These are phyloP conservation scores for Gortyna flavago DNA, from an alignment of 2,888 invertebrate species.

Conservation along the genomic window DNA sequence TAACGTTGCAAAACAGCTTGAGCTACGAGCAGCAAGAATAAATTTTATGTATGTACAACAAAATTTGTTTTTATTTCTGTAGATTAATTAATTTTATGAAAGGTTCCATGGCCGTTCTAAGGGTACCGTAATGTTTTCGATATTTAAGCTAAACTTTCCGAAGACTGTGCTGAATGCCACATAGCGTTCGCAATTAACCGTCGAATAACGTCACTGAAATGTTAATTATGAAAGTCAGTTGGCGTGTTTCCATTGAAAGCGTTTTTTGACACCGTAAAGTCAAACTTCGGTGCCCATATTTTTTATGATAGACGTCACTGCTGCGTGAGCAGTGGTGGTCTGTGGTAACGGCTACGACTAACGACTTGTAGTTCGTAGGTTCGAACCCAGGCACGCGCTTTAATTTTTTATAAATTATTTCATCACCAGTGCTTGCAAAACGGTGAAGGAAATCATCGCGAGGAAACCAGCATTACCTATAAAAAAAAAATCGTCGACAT, in stretches of 20 bases:
- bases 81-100: constrained; percentile 15
- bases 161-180: neutral
- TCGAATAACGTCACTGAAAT: neutral
- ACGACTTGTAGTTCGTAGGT: too few species aligned
- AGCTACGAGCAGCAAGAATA: constrained; percentile 15
- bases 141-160: neutral
- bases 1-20: constrained; percentile 31
- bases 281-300: too few species aligned
- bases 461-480: too few species aligned
- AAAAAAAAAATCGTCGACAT: too few species aligned
- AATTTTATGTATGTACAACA: neutral
- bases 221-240: neutral
- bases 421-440: too few species aligned
- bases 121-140: too few species aligned
- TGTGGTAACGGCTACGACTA: too few species aligned
- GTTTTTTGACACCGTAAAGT: neutral
- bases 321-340: too few species aligned
- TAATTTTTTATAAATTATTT: too few species aligned
- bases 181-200: neutral
- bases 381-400: too few species aligned
- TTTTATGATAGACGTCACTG: too few species aligned
- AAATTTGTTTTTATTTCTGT: neutral
- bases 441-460: too few species aligned
- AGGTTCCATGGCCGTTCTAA: neutral
- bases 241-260: neutral